Conservation (phyloP, 2,888 invertebrate species). For the Cepaea hortensis region DNA sequence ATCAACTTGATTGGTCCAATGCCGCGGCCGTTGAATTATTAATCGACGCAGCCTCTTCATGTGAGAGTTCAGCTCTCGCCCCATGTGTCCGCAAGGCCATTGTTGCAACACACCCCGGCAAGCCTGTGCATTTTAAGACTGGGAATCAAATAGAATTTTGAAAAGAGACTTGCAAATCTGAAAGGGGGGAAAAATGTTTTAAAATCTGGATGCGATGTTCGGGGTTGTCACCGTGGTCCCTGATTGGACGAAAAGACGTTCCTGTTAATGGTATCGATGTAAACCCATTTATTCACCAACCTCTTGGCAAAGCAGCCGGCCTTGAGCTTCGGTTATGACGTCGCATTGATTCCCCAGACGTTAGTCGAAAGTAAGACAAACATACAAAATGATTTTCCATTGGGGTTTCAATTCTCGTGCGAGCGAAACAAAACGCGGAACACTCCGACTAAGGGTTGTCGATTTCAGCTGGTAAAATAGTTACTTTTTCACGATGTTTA, state of each 20-base stretch:
- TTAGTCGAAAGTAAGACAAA: constrained; percentile 30
- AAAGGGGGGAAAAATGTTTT: not conserved
- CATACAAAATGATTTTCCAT: constrained; percentile 40
- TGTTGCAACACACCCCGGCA: constrained; percentile 32
- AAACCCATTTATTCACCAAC: constrained; percentile 29
- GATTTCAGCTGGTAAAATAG: constrained; percentile 14
- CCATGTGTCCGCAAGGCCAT: constrained; percentile 30
- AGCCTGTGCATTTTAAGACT: constrained; percentile 43
- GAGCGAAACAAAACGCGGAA: constrained; percentile 28
- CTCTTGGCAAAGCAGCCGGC: not conserved
- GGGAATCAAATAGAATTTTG: constrained; percentile 38
- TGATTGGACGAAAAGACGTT: constrained; percentile 37
- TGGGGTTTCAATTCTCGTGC: constrained; percentile 7
- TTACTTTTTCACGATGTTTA: constrained; percentile 18
- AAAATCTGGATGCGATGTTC: not conserved
- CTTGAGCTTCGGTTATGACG: constrained; percentile 37
- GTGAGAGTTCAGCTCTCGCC: constrained; percentile 44
- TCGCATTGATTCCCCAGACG: constrained; percentile 27
- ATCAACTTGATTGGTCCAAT: constrained; percentile 42
- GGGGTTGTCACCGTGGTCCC: constrained; percentile 19
- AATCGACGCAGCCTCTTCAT: constrained; percentile 43
- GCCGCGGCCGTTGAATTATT: constrained; percentile 44
- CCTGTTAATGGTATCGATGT: constrained; percentile 42
- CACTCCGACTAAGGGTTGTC: constrained; percentile 15
- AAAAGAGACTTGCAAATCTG: constrained; percentile 13